These are phyloP conservation scores for Nasonovia ribisnigri DNA, from an alignment of 2,888 invertebrate genomes.

Conservation along the genomic window DNA sequence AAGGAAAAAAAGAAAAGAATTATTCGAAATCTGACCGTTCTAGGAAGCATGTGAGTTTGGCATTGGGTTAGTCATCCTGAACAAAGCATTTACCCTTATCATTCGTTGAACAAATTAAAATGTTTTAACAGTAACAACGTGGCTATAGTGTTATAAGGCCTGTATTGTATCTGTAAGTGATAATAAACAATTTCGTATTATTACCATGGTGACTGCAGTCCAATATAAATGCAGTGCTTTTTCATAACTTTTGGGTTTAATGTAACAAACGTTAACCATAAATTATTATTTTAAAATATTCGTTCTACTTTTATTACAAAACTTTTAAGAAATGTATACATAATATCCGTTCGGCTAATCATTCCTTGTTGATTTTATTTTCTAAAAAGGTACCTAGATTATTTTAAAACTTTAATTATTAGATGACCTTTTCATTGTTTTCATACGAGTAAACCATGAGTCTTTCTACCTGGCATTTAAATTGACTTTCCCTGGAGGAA, in stretches of 20 bases:
- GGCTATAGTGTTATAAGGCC: background rate
- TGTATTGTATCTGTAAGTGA: background rate
- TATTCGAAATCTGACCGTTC: background rate
- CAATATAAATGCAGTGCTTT: too few relatives aligned
- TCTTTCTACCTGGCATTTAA: background rate
- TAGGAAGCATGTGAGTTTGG: background rate
- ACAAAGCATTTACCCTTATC: background rate
- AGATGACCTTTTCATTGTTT: background rate
- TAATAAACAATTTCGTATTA: background rate
- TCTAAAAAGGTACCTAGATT: background rate
- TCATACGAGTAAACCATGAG: background rate
- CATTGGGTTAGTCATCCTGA: background rate
- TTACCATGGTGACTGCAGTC: background rate
- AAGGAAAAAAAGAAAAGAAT: background rate
- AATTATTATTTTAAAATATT: background rate
- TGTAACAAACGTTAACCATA: background rate
- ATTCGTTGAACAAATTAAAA: background rate
- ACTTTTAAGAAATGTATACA: background rate
- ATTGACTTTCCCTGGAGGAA: background rate
- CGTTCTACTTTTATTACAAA: background rate
- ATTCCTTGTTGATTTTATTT: background rate
- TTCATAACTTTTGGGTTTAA: background rate
- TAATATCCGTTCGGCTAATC: background rate
- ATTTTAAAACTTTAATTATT: conserved; percentile 24
- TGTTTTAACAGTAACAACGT: background rate